Evolutionary conservation across 2,797 vertebrate genomes (phyloP), one percentile per base, ranked within the genome.

Genomic region (Naso thynnoides): DNA sequence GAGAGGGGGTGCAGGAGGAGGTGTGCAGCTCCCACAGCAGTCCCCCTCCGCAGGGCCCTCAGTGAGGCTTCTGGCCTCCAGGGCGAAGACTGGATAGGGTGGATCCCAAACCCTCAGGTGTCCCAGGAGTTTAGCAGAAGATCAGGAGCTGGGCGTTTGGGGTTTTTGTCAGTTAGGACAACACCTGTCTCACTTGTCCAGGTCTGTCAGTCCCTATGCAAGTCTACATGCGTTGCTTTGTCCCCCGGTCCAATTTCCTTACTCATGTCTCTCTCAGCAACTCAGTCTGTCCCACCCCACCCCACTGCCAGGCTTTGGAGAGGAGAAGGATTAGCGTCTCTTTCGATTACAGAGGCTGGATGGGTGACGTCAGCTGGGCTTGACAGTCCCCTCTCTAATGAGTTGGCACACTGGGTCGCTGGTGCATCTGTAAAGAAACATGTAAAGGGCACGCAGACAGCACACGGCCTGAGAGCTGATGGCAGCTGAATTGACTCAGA

Each of bases 281-380:
- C 88, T 91, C 93, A 90, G 86, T 84, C 85, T 86, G 83, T 76
- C 76, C 76, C 65, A 84, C 79, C 95, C 96, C 93, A 94, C 93
- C 93, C 94, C 87, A 90, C 91, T 92, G 93, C 94, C 93, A 92
- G 95, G 96, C 95, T 97, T 97, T 97, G 95, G 95, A 95, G 95
- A 85, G 85, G 87, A 93, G 88, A 81, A 42, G 94, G 94, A 95
- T 95, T 95, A 95, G 70, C 70, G 94, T 93, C 95, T 91, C 87
- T 94, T 94, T 94, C 89, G 83, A 95, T 95, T 95, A 95, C 69
- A 68, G 84, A 85, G 84, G 85, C 79, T 72, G 72, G 80, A 72
- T 62, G 65, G 79, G 85, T 95, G 94, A 94, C 93, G 93, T 94
- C 91, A 93, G 84, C 63, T 36, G 11, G 58, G 89, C 82, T 83